Evolutionary conservation across 2,888 invertebrate species (phyloP).

Genomic region (Rambutsinella grinnellia): DNA sequence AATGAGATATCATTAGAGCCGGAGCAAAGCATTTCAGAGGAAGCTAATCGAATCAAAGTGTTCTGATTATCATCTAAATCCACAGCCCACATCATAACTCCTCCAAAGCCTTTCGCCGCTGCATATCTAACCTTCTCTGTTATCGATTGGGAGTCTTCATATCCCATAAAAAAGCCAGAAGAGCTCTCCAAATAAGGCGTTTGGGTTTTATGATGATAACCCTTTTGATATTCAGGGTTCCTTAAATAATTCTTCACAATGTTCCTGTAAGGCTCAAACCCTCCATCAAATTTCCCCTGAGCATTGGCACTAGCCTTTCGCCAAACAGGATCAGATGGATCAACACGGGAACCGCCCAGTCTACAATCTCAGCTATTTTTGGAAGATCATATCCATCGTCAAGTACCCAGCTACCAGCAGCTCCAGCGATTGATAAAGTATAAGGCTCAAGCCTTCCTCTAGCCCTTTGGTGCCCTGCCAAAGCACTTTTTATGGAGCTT

Average conservation of each 20-base stretch:
- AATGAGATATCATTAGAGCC: not conserved
- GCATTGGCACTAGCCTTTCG: too few species aligned
- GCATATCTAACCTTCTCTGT: constrained; percentile 12
- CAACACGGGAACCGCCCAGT: too few species aligned
- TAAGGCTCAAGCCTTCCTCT: not conserved
- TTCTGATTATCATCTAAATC: constrained; percentile 16
- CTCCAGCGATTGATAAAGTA: constrained; percentile 11
- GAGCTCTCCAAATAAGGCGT: constrained; percentile 5
- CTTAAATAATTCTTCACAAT: too few species aligned
- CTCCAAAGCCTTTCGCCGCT: not conserved
- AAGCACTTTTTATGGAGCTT: not conserved
- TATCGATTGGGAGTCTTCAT: constrained; percentile 5
- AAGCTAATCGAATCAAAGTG: not conserved
- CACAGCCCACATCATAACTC: constrained; percentile 23
- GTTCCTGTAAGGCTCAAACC: too few species aligned
- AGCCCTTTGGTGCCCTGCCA: not conserved
- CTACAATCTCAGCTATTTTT: not conserved
- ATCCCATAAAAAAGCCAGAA: constrained; percentile 1
- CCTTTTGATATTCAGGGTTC: not conserved
- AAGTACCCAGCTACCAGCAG: constrained; percentile 15
- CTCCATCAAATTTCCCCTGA: too few species aligned
- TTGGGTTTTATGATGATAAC: constrained; percentile 5
- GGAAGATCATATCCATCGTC: constrained; percentile 18
- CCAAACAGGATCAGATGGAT: too few species aligned
- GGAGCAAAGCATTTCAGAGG: not conserved